A percentile compares a stretch with the other conserved stretches of the same genome.
Evolutionary conservation across 2,797 vertebrate species (phyloP).

Genomic region (Eupleurogrammus muticus): DNA sequence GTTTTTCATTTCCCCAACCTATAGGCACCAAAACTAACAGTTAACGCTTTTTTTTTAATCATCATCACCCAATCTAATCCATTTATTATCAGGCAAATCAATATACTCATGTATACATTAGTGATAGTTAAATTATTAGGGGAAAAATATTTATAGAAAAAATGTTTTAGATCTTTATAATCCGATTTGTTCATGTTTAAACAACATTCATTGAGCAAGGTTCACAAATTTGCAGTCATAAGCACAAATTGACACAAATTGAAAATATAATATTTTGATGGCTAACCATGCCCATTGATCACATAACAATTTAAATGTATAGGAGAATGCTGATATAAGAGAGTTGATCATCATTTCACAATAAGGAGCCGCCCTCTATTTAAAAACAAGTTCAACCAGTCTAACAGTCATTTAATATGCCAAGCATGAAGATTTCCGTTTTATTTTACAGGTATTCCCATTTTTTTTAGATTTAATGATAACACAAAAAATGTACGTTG

Average conservation of each 20-base stretch:
- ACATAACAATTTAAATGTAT: background rate
- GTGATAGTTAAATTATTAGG: background rate
- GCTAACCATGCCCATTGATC: background rate
- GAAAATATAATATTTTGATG: background rate
- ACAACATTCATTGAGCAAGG: too few species aligned
- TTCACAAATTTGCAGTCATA: background rate
- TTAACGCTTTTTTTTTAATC: too few species aligned
- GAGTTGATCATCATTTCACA: background rate
- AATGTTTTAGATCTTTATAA: too few species aligned
- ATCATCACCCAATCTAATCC: background rate
- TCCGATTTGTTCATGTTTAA: too few species aligned
- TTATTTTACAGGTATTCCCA: background rate
- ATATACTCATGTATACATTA: background rate
- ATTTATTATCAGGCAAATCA: background rate
- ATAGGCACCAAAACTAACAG: too few species aligned
- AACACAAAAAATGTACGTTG: background rate
- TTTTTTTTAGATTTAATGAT: background rate
- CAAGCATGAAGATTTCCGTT: background rate
- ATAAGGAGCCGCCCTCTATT: background rate
- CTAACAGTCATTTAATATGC: background rate
- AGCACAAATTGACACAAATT: background rate
- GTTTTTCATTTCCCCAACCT: background rate
- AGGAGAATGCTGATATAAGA: conserved; percentile 9
- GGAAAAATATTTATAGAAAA: too few species aligned
- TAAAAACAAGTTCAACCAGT: conserved; percentile 38